Evolutionary conservation across 2,888 invertebrate species (phyloP).

Genomic region (Drosophila recens): DNA sequence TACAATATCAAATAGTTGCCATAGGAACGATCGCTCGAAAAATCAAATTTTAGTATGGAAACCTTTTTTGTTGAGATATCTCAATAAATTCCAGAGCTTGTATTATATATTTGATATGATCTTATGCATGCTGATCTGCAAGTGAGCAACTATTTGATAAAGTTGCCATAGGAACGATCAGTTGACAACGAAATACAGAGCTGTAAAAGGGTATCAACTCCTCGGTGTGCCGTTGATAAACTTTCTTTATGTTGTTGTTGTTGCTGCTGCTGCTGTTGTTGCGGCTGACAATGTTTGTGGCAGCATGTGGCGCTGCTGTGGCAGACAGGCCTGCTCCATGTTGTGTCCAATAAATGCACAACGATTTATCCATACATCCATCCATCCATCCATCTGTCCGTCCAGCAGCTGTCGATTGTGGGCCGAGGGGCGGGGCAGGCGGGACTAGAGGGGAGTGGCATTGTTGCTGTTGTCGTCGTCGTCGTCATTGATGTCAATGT

Average conservation of each 20-base stretch:
- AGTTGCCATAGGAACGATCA: neutral
- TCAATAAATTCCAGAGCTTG: no score
- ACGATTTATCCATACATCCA: conserved; percentile 76
- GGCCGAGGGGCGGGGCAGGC: neutral
- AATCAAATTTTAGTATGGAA: no score
- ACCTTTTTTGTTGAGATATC: no score
- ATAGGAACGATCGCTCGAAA: no score
- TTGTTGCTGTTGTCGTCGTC: conserved; percentile 28
- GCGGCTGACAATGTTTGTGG: no score
- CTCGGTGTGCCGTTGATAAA: neutral
- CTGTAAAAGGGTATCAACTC: neutral
- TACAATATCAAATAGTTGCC: neutral
- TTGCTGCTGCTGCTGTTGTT: no score
- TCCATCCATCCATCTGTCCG: conserved; percentile 49
- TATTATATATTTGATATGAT: no score
- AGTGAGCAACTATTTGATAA: no score
- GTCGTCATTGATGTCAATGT: conserved; percentile 56
- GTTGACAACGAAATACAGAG: neutral
- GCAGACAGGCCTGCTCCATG: conserved; percentile 56
- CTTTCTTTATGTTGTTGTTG: neutral
- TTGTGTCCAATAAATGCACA: conserved; percentile 73
- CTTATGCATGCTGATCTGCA: no score
- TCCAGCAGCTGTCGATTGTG: conserved; percentile 69
- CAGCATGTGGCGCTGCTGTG: conserved; percentile 61
- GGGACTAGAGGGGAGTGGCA: conserved; percentile 6